Evolutionary conservation across 2,888 invertebrate species (phyloP).

Genomic region (Notocelia uddmanniana): DNA sequence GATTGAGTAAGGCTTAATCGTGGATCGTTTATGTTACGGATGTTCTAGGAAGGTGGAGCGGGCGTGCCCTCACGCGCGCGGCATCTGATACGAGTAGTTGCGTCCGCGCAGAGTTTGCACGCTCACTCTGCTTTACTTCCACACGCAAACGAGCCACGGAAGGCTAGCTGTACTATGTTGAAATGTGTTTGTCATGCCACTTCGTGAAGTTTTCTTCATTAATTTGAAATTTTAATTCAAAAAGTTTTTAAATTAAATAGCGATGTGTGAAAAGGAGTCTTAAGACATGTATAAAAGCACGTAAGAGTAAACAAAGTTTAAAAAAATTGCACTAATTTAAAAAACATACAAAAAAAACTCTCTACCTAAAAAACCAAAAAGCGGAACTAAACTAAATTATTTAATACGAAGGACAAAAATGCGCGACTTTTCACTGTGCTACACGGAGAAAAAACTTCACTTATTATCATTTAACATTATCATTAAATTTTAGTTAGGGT

Average conservation of each 20-base stretch:
- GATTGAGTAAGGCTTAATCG: neutral
- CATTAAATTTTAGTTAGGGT: too few species aligned
- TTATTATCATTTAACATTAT: too few species aligned
- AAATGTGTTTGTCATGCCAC: neutral
- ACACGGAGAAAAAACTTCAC: too few species aligned
- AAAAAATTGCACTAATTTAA: neutral
- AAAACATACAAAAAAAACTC: neutral
- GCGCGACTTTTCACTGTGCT: too few species aligned
- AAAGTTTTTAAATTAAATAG: neutral
- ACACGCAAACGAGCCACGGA: constrained; percentile 25
- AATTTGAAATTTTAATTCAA: neutral
- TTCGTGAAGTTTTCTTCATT: neutral
- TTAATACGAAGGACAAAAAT: too few species aligned
- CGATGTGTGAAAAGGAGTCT: neutral
- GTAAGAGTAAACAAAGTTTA: too few species aligned
- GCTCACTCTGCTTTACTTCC: constrained; percentile 24
- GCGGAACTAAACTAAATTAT: too few species aligned
- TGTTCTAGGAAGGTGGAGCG: constrained; percentile 26
- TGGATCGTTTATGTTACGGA: constrained; percentile 13
- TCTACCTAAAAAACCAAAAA: too few species aligned
- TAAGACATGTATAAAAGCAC: neutral
- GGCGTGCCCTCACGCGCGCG: constrained; percentile 35
- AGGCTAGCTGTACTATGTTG: neutral
- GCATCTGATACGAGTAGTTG: constrained; percentile 22
- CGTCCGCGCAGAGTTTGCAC: constrained; percentile 31